Conservation (phyloP, 2,113 vertebrate species). For the Anthoscopus minutus region DNA sequence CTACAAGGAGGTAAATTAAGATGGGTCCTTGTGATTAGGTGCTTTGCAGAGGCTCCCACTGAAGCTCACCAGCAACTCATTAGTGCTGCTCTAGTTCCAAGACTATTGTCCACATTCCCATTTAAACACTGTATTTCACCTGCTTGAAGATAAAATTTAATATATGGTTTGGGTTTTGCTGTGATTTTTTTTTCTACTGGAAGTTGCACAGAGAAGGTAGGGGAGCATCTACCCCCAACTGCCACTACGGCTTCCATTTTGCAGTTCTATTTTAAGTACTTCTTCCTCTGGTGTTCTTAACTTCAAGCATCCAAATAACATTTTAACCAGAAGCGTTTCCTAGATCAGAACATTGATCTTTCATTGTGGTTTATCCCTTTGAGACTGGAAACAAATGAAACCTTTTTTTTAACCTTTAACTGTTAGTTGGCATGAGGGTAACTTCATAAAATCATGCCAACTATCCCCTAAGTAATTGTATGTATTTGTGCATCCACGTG, state of each 20-base stretch:
- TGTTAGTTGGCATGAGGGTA: not conserved
- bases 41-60: not conserved
- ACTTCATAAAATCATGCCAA: not conserved
- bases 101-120: not conserved
- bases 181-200: not conserved
- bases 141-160: not conserved
- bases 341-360: not conserved
- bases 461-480: not conserved
- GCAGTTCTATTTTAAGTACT: not conserved
- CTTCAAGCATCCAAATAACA: not conserved
- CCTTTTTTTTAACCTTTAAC: not conserved
- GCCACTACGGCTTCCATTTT: rapidly evolving
- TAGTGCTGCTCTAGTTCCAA: not conserved
- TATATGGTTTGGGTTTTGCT: not conserved
- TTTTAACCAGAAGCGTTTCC: not conserved
- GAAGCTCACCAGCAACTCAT: not conserved
- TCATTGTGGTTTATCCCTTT: not conserved
- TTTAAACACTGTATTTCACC: not conserved
- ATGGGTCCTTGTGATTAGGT: not conserved
- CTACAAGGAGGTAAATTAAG: not conserved
- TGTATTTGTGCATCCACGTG: not conserved
- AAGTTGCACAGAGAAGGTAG: not conserved
- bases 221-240: not conserved
- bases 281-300: not conserved
- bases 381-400: not conserved